These are phyloP conservation scores for Campylorhamphus procurvoides DNA, from an alignment of 2,113 vertebrate genomes.

Conservation along the genomic window DNA sequence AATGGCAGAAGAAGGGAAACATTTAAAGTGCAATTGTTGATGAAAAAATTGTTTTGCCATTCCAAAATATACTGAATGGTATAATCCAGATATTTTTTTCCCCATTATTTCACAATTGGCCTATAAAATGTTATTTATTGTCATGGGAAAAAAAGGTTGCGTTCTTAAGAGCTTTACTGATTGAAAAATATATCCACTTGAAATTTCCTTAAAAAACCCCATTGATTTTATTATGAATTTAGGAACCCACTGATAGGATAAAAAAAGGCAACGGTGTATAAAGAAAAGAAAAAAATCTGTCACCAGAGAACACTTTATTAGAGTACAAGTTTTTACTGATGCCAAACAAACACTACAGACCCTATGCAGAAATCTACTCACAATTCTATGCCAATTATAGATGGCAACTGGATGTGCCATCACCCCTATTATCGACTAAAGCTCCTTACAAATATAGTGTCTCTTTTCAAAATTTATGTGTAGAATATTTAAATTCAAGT, in stretches of 20 bases:
- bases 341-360: not conserved
- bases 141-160: rapidly evolving
- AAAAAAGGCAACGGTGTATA: not conserved
- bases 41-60: not conserved
- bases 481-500: not conserved
- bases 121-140: not conserved
- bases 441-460: not conserved
- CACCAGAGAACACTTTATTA: not conserved
- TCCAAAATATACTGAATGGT: not conserved
- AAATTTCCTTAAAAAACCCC: not conserved
- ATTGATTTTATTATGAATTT: not conserved
- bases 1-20: not conserved
- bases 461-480: not conserved
- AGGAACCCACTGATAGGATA: not conserved
- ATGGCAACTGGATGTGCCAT: not conserved
- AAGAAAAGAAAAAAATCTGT: not conserved
- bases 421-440: rapidly evolving
- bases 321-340: not conserved
- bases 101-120: not conserved
- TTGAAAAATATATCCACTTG: not conserved
- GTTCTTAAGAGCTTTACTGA: not conserved
- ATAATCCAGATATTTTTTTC: not conserved
- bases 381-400: not conserved
- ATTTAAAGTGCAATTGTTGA: not conserved
- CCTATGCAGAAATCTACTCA: not conserved